Percentiles rank a stretch among this genome's conserved stretches.
phyloP scores from a whole-genome alignment of 2,797 vertebrate genomes.

The Ctenochaetus hawaiiensis region DNA sequence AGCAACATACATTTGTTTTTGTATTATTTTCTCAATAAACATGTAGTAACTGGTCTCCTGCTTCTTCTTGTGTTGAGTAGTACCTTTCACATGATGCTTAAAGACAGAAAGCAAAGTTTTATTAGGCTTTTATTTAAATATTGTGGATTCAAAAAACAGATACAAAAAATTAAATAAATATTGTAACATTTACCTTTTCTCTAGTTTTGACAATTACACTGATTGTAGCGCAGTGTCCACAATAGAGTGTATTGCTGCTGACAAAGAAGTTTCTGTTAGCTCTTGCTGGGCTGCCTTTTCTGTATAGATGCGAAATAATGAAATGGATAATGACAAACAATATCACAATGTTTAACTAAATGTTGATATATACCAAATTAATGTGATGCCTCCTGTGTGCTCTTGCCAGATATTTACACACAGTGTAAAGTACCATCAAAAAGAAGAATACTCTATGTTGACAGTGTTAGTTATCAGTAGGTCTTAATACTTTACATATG shows the following conservation, averaged over 20 bases:
- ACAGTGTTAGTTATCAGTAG: neutral
- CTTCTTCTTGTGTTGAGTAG: conserved; percentile 19
- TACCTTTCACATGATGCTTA: neutral
- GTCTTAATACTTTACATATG: neutral
- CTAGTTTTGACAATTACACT: conserved; percentile 11
- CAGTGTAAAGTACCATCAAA: neutral
- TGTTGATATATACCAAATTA: neutral
- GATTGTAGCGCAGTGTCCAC: conserved; percentile 19
- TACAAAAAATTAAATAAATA: conserved; percentile 56
- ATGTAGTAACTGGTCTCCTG: neutral
- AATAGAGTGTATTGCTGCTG: neutral
- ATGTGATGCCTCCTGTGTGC: neutral
- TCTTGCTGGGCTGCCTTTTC: conserved; percentile 8
- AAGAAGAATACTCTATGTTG: neutral
- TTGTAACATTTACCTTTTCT: conserved; percentile 25
- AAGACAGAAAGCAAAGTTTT: conserved; percentile 8
- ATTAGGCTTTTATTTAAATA: conserved; percentile 67
- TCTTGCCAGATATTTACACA: neutral
- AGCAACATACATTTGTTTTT: conserved; percentile 19
- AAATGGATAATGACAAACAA: neutral
- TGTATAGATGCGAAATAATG: neutral
- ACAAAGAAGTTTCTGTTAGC: neutral
- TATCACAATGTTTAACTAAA: neutral
- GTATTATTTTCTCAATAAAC: conserved; percentile 61
- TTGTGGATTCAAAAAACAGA: conserved; percentile 27